These are phyloP conservation scores for Hirundichthys speculiger DNA, from an alignment of 2,113 vertebrate genomes.

Conservation along the genomic window DNA sequence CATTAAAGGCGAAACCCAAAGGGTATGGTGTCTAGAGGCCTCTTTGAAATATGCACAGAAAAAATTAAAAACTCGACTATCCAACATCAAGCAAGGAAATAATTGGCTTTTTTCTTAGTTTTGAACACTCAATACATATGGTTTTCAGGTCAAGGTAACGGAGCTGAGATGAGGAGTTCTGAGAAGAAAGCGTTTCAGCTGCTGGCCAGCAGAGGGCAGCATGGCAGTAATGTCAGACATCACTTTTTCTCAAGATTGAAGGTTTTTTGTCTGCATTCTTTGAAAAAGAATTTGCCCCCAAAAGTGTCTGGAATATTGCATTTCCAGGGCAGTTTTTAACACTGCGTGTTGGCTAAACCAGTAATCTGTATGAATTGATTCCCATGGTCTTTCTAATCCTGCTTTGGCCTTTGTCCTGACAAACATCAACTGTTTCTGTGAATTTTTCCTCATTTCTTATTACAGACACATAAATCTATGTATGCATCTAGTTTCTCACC, in stretches of 20 bases:
- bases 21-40: slow-evolving; percentile 71
- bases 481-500: not conserved
- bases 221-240: not conserved
- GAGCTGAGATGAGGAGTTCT: slow-evolving; percentile 1
- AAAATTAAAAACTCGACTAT: slow-evolving; percentile 68
- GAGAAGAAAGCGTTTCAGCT: not conserved
- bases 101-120: slow-evolving; percentile 67
- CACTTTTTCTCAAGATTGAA: not conserved
- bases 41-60: slow-evolving; percentile 75
- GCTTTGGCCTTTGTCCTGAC: too few relatives aligned
- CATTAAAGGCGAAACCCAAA: slow-evolving; percentile 77
- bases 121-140: slow-evolving; percentile 59
- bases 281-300: not conserved
- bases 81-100: slow-evolving; percentile 74
- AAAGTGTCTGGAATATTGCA: not conserved
- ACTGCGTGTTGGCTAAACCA: not conserved
- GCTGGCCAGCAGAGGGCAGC: slow-evolving; percentile 65
- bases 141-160: slow-evolving; percentile 76
- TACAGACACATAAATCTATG: not conserved
- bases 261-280: not conserved
- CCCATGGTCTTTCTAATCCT: too few relatives aligned
- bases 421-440: too few relatives aligned
- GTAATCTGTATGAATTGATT: not conserved
- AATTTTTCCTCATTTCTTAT: slow-evolving; percentile 2
- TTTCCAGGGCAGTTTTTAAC: not conserved